Conservation (phyloP, 2,888 invertebrate species). For the Girardia tigrina region DNA sequence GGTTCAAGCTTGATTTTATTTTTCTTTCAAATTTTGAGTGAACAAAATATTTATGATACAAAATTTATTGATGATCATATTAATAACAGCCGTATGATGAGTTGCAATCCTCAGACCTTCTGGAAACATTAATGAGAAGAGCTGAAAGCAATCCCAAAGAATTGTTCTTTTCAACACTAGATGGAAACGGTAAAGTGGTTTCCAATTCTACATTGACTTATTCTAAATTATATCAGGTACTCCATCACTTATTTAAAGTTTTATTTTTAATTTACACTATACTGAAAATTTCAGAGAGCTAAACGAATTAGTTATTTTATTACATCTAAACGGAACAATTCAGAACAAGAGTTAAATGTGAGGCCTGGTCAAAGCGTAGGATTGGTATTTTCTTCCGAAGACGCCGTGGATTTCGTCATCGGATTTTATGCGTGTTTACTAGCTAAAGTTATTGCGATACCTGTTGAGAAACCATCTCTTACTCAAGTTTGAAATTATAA, state of each 20-base stretch:
- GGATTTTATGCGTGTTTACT: not conserved
- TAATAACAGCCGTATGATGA: not conserved
- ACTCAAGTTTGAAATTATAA: not conserved
- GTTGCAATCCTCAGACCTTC: not conserved
- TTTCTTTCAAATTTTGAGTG: too few species aligned
- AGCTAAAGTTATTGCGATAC: not conserved
- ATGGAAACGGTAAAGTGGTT: conserved; percentile 1
- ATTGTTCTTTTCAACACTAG: not conserved
- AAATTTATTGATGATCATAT: too few species aligned
- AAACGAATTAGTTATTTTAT: not conserved
- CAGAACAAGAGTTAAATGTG: not conserved
- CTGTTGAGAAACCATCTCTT: not conserved
- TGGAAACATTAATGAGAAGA: not conserved
- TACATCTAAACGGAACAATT: not conserved
- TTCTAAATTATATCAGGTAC: not conserved
- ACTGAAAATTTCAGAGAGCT: not conserved
- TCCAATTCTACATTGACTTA: not conserved
- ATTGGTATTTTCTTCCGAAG: not conserved
- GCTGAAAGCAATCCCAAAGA: not conserved
- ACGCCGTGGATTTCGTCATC: not conserved
- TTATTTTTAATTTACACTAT: not conserved
- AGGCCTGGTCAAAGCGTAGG: not conserved
- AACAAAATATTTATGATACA: too few species aligned
- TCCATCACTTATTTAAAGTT: not conserved
- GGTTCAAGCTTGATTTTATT: too few species aligned